Evolutionary conservation across 37 sponge, comb jelly and placozoan genomes (phyloP).

Genomic region (Ephydatia muelleri): DNA sequence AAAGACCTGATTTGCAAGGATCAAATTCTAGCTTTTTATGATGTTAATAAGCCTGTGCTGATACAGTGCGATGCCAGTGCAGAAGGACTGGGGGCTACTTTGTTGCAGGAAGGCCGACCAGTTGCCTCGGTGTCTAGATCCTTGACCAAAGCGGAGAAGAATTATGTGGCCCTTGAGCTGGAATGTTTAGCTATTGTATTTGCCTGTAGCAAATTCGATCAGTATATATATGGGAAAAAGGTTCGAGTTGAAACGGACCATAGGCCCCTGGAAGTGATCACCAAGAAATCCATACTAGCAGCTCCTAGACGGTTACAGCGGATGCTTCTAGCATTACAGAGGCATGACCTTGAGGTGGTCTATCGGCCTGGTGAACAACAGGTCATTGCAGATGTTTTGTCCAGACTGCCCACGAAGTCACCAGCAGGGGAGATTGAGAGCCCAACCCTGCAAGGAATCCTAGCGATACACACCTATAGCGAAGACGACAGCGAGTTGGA

Average conservation of each 20-base stretch:
- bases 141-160: conserved; percentile 13
- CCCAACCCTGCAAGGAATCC: too few relatives aligned
- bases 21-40: conserved; percentile 14
- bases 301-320: conserved; percentile 43
- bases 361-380: conserved; percentile 11
- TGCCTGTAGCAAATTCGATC: conserved; percentile 27
- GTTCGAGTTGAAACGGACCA: conserved; percentile 42
- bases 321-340: conserved; percentile 39
- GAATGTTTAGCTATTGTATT: conserved; percentile 24
- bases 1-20: background rate
- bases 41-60: background rate
- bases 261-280: conserved; percentile 31
- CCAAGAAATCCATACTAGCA: conserved; percentile 17
- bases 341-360: conserved; percentile 9
- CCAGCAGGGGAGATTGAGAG: too few relatives aligned
- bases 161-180: conserved; percentile 22
- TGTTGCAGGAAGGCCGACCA: conserved; percentile 27
- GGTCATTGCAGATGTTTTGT: conserved; percentile 22
- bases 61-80: conserved; percentile 35
- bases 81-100: conserved; percentile 18
- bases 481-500: too few relatives aligned
- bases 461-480: too few relatives aligned
- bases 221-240: conserved; percentile 31
- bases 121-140: conserved; percentile 35
- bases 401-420: too few relatives aligned